A percentile compares a stretch with the other conserved stretches of the same genome.
These are phyloP conservation scores for Nylanderia fulva DNA, from an alignment of 1,140 invertebrate genomes.

Conservation along the genomic window DNA sequence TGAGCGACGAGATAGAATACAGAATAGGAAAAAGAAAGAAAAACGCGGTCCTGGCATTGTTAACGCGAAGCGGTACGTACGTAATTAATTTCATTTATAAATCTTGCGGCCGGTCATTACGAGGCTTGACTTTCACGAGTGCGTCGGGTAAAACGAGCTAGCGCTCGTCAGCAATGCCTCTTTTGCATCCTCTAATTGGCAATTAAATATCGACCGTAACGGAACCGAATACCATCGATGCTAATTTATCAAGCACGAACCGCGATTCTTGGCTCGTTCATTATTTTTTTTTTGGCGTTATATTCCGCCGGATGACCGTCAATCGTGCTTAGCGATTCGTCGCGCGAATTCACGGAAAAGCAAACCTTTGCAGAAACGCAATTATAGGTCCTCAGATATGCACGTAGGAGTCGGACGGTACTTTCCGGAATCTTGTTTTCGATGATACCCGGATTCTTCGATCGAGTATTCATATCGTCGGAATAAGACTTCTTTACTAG, in stretches of 20 bases:
- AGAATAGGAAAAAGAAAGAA: background rate
- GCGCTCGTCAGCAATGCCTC: constrained; percentile 64
- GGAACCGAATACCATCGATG: constrained; percentile 63
- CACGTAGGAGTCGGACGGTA: background rate
- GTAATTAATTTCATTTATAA: constrained; percentile 76
- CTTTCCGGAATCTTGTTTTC: constrained; percentile 47
- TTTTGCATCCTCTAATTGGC: constrained; percentile 76
- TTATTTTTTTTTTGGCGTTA: constrained; percentile 54
- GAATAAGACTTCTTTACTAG: constrained; percentile 11
- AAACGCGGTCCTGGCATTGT: constrained; percentile 55
- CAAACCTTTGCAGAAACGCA: constrained; percentile 4
- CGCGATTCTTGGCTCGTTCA: constrained; percentile 18
- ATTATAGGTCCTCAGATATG: constrained; percentile 39
- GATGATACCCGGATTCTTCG: constrained; percentile 47
- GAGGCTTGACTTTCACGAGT: constrained; percentile 66
- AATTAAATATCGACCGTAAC: constrained; percentile 76
- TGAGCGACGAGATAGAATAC: constrained; percentile 1
- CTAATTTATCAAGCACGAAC: constrained; percentile 68
- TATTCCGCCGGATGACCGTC: background rate
- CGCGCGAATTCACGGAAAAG: background rate
- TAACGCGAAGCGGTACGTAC: constrained; percentile 68
- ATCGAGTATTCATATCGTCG: background rate
- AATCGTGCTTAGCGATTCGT: constrained; percentile 33
- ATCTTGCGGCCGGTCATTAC: constrained; percentile 68
- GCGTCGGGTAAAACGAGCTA: constrained; percentile 69